Base-by-base conservation (phyloP, 2,797 vertebrate species). In the Pangasius macronema region DNA sequence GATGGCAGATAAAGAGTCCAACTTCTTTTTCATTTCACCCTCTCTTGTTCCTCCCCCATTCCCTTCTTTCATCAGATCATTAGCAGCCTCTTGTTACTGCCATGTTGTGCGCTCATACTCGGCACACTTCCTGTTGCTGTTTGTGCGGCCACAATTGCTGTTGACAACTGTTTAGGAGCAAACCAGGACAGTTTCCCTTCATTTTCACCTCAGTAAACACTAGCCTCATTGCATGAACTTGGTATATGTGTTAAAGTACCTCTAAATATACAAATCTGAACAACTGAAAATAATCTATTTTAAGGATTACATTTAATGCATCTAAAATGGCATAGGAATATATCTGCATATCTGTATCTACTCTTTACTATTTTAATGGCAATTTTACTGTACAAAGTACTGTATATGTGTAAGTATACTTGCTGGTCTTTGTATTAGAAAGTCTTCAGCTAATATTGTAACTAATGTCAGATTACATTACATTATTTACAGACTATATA, bases 121-220 rank as follows among this genome's bases (percentile, higher is more conserved):
- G 42, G 53, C 63, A 82, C 77, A 51, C 76, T 87, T 84, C 63
- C 85, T 84, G 85, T 88, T 89, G 85, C 87, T 42, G 88, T 82
- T 89, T 88, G 82, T 86, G 87, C 84, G 80, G 84, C 68, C 88
- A 87, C 89, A 88, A 90, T 88, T 42, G 80, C 82, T 87, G 85
- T 84, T 89, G 61, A 85, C 73, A 81, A 89, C 82, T 70, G 81
- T 76, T 82, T 85, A 82, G 80, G 57, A 89, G 89, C 88, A 86
- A 87, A 67, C 94, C 91, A 93, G 95, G 95, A 94, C 95, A 95
- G 91, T 89, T 87, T 91, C 57, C 75, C 13, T 90, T 88, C 90
- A 89, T 92, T 93, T 91, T 93, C 76, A 87, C 90, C 77, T 82
- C 73, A 55, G 36, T 11, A 59, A 82, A 63, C 77, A 81, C 22